These are phyloP conservation scores for Sinopyrophorus schimmeli DNA, from an alignment of 2,888 invertebrate species.

Conservation along the genomic window DNA sequence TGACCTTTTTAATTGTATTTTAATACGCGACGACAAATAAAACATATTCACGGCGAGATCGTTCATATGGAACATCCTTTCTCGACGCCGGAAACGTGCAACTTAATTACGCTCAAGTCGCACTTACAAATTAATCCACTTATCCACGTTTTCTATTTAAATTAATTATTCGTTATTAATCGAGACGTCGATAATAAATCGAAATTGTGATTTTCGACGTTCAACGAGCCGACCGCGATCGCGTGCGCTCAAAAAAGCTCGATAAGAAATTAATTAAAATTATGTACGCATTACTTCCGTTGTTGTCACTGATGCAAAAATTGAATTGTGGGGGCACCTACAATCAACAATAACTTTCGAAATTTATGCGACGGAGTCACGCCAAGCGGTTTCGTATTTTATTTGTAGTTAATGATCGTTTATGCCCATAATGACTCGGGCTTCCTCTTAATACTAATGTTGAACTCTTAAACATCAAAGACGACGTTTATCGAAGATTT, in stretches of 20 bases:
- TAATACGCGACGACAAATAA: conserved; percentile 23
- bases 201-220: too few relatives aligned
- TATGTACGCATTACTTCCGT: conserved; percentile 17
- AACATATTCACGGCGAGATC: conserved; percentile 14
- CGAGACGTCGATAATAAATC: not conserved
- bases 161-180: not conserved
- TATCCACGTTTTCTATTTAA: not conserved
- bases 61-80: conserved; percentile 20
- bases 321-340: conserved; percentile 10
- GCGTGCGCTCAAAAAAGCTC: too few relatives aligned
- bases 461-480: too few relatives aligned
- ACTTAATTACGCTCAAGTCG: conserved; percentile 13
- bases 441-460: too few relatives aligned
- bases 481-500: too few relatives aligned
- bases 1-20: conserved; percentile 12
- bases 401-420: too few relatives aligned
- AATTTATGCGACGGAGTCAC: conserved; percentile 11
- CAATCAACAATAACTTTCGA: conserved; percentile 15
- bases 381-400: too few relatives aligned
- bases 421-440: too few relatives aligned
- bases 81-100: too few relatives aligned
- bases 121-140: not conserved
- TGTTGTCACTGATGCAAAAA: conserved; percentile 19
- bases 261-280: conserved; percentile 12
- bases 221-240: too few relatives aligned